Evolutionary conservation across 1,140 invertebrate species (phyloP).

Genomic region (Eubasilissa regina): DNA sequence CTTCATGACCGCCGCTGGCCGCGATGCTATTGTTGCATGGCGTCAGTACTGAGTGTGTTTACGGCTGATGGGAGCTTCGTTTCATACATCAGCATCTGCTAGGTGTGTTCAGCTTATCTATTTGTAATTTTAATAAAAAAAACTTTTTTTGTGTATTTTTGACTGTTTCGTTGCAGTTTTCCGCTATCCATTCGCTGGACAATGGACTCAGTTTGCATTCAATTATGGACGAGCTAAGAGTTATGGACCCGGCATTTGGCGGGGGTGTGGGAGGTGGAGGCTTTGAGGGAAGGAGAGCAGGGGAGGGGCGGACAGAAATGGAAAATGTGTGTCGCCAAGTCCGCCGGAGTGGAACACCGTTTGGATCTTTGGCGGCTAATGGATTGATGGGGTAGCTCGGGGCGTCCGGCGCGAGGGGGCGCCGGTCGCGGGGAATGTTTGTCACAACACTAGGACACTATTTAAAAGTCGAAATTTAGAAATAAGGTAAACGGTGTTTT

Average conservation of each 20-base stretch:
- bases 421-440: conserved; percentile 13
- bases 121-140: too few species aligned
- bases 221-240: conserved; percentile 62
- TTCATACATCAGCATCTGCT: too few species aligned
- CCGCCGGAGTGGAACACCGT: conserved; percentile 59
- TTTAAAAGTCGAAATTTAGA: too few species aligned
- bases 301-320: conserved; percentile 52
- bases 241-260: conserved; percentile 48
- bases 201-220: conserved; percentile 61
- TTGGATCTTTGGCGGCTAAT: conserved; percentile 61
- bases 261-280: neutral
- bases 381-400: conserved; percentile 58
- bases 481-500: too few species aligned
- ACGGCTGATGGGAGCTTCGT: too few species aligned
- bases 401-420: conserved; percentile 18
- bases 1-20: too few species aligned
- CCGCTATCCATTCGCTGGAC: conserved; percentile 53
- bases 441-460: neutral
- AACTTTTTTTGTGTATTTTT: neutral
- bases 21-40: too few species aligned
- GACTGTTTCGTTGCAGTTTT: conserved; percentile 35
- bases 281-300: neutral
- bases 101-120: too few species aligned
- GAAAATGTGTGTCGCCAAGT: conserved; percentile 62
- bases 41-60: too few species aligned